Conservation (phyloP, 2,113 vertebrate species). For the Romanogobio albipinnatus region DNA sequence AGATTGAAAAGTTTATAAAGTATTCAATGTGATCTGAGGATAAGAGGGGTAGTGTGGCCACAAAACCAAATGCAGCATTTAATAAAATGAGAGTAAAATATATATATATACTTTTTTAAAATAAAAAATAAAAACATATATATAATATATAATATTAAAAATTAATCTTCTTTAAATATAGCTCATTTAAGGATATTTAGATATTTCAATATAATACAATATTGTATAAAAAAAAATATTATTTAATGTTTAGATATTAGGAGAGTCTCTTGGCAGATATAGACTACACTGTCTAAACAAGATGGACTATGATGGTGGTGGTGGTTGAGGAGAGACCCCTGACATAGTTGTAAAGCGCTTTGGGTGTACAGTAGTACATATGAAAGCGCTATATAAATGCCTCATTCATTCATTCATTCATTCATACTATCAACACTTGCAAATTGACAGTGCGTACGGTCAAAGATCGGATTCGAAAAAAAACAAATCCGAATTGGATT, state of each 20-base stretch:
- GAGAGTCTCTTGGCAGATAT: background rate
- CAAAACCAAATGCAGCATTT: background rate
- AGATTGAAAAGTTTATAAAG: background rate
- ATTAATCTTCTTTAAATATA: background rate
- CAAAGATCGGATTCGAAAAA: background rate
- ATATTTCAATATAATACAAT: background rate
- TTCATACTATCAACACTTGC: background rate
- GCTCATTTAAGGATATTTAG: background rate
- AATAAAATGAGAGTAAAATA: background rate
- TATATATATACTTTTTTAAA: too few relatives aligned
- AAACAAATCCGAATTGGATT: background rate
- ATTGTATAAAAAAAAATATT: background rate
- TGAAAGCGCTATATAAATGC: too few relatives aligned
- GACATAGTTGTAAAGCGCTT: too few relatives aligned
- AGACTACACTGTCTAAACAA: background rate
- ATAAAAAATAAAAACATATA: too few relatives aligned
- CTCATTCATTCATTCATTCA: too few relatives aligned
- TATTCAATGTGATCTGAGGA: conserved; percentile 13
- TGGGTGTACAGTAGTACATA: too few relatives aligned
- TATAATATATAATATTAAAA: background rate
- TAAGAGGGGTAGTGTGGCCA: background rate
- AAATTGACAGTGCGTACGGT: background rate
- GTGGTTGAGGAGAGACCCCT: too few relatives aligned
- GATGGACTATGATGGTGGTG: background rate
- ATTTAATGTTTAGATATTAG: too few relatives aligned